Conservation (phyloP, 1,140 invertebrate genomes). For the Oppia nitens region DNA sequence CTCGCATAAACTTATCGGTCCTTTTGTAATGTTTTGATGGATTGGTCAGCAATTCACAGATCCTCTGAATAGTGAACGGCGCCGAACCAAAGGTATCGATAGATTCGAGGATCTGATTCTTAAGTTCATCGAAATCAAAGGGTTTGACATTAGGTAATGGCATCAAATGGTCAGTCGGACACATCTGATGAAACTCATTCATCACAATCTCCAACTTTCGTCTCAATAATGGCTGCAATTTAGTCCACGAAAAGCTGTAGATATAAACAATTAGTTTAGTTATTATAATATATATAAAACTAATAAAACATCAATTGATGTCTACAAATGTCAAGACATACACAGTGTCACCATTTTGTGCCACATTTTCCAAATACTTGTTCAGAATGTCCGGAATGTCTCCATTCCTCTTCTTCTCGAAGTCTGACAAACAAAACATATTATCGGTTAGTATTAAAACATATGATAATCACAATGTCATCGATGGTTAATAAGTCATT, state of each 20-base stretch:
- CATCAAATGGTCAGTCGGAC: conserved; percentile 47
- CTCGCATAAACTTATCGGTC: conserved; percentile 88
- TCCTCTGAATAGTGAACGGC: conserved; percentile 86
- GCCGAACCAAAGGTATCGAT: conserved; percentile 53
- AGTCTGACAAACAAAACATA: conserved; percentile 42
- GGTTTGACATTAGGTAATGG: conserved; percentile 73
- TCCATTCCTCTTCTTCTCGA: conserved; percentile 49
- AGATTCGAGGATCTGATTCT: conserved; percentile 59
- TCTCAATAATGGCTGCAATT: conserved; percentile 65
- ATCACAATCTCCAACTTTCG: conserved; percentile 71
- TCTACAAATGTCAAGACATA: conserved; percentile 21
- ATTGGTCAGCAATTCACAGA: conserved; percentile 76
- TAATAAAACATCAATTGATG: background rate
- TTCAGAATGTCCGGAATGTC: conserved; percentile 69
- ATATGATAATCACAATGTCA: too few species aligned
- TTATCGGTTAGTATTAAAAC: too few species aligned
- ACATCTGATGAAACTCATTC: conserved; percentile 62
- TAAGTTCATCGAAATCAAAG: conserved; percentile 77
- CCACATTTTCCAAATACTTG: conserved; percentile 73
- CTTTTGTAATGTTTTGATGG: conserved; percentile 86
- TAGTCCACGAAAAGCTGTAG: conserved; percentile 48
- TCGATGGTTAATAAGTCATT: background rate
- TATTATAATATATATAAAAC: background rate
- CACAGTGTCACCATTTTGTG: conserved; percentile 80
- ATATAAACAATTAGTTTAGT: conserved; percentile 1